These are phyloP conservation scores for Mobula birostris DNA, from an alignment of 2,113 vertebrate genomes.

Conservation along the genomic window DNA sequence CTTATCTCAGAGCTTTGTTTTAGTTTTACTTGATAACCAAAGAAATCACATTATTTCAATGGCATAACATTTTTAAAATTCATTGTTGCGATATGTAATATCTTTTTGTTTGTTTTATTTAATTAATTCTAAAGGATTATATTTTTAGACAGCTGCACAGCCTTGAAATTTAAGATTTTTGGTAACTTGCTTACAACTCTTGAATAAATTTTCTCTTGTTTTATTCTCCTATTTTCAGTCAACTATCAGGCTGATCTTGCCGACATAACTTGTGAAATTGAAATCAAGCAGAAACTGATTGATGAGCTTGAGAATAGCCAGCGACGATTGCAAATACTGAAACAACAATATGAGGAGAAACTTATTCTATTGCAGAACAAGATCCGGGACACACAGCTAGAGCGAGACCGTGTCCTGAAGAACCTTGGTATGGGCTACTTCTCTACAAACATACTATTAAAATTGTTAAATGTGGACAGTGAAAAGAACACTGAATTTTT, in stretches of 20 bases:
- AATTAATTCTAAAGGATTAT: neutral
- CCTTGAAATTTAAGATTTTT: neutral
- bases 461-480: neutral
- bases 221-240: slow-evolving; percentile 49
- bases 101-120: neutral
- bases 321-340: slow-evolving; percentile 80
- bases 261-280: slow-evolving; percentile 90
- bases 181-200: neutral
- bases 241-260: slow-evolving; percentile 87
- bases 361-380: slow-evolving; percentile 92
- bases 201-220: neutral
- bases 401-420: slow-evolving; percentile 86
- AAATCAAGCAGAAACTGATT: slow-evolving; percentile 97
- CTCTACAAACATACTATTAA: neutral
- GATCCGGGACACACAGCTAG: slow-evolving; percentile 91
- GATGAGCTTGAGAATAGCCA: slow-evolving; percentile 97
- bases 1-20: neutral
- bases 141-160: neutral
- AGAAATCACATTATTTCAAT: neutral
- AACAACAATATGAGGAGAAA: slow-evolving; percentile 94
- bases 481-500: neutral
- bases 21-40: neutral
- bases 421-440: slow-evolving; percentile 77
- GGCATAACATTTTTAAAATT: no score
- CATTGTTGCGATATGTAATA: no score